Conservation (phyloP, 1,140 invertebrate species). For the Subanguina moxae region DNA sequence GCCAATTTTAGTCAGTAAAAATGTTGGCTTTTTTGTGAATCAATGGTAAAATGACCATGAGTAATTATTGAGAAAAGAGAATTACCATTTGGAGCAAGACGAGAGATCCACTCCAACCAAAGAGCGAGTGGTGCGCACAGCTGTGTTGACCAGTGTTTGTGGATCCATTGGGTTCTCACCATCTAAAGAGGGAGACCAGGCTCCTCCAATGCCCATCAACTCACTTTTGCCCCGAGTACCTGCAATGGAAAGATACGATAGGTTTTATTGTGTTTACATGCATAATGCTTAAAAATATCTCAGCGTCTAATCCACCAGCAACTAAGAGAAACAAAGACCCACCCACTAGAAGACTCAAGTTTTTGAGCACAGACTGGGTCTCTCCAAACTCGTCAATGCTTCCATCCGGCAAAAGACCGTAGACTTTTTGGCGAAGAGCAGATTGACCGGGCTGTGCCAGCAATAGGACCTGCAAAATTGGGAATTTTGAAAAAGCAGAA, state of each 20-base stretch:
- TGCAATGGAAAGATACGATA: background rate
- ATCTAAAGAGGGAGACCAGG: constrained; percentile 88
- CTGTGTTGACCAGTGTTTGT: constrained; percentile 82
- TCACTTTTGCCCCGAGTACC: constrained; percentile 74
- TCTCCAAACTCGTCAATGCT: constrained; percentile 67
- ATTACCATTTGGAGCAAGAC: constrained; percentile 87
- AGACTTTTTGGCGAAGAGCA: constrained; percentile 79
- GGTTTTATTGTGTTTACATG: background rate
- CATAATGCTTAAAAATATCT: background rate
- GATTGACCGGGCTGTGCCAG: constrained; percentile 78
- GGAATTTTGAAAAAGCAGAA: too few relatives aligned
- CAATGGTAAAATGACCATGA: too few relatives aligned
- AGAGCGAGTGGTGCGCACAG: constrained; percentile 82
- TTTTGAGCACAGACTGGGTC: constrained; percentile 76
- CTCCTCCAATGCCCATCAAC: constrained; percentile 89
- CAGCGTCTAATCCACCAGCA: too few relatives aligned
- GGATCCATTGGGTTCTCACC: constrained; percentile 84
- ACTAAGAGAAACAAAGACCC: constrained; percentile 65
- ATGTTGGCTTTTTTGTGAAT: too few relatives aligned
- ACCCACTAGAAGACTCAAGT: constrained; percentile 85
- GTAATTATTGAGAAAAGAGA: too few relatives aligned
- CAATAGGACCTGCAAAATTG: constrained; percentile 81
- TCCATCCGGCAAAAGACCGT: constrained; percentile 74
- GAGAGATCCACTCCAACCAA: constrained; percentile 87
- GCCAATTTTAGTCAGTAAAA: too few relatives aligned